These are phyloP conservation scores for Arrhamphus sclerolepis DNA, from an alignment of 2,797 vertebrate genomes.

Conservation along the genomic window DNA sequence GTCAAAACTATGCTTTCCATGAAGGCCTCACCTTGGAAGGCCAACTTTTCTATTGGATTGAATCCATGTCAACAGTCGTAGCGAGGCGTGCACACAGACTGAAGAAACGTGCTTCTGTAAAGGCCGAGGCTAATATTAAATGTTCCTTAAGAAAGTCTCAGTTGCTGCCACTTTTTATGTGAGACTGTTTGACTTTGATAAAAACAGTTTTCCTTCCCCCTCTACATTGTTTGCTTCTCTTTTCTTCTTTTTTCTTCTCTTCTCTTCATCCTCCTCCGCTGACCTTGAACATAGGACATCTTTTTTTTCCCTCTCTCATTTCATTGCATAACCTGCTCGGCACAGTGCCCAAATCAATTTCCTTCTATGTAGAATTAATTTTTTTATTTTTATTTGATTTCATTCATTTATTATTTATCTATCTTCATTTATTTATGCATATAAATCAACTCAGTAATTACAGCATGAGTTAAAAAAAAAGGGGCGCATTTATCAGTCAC, in stretches of 20 bases:
- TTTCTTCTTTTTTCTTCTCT: conserved; percentile 23
- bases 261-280: conserved; percentile 39
- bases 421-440: conserved; percentile 64
- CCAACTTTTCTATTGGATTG: too few species aligned
- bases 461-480: conserved; percentile 39
- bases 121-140: too few species aligned
- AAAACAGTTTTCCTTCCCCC: neutral
- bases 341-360: conserved; percentile 67
- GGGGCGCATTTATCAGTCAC: conserved; percentile 47
- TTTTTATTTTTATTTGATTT: conserved; percentile 18
- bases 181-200: too few species aligned
- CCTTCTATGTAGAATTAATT: conserved; percentile 56
- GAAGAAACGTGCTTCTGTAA: too few species aligned
- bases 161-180: too few species aligned
- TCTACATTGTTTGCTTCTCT: neutral
- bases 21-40: too few species aligned
- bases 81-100: too few species aligned
- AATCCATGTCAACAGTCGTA: too few species aligned
- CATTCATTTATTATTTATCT: conserved; percentile 33
- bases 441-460: conserved; percentile 50
- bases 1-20: too few species aligned
- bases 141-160: too few species aligned
- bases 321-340: conserved; percentile 75
- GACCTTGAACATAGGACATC: conserved; percentile 50
- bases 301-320: conserved; percentile 45